phyloP scores from a whole-genome alignment of 2,888 invertebrate genomes.

The Dorcus hopei region DNA sequence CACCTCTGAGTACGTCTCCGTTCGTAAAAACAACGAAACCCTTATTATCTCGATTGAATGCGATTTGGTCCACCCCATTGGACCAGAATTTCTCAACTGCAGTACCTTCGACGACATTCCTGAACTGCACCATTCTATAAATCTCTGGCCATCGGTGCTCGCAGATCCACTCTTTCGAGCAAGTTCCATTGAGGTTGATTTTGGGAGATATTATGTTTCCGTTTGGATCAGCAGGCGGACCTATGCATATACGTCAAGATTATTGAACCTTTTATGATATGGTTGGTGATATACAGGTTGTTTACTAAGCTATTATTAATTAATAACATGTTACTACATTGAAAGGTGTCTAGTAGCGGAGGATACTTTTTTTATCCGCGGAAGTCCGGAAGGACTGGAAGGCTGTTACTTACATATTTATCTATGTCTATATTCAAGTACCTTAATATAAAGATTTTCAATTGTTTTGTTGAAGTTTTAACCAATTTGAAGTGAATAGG shows the following conservation, averaged over 20 bases:
- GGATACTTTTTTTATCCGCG: no score
- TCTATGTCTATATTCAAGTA: no score
- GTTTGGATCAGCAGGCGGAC: constrained; percentile 65
- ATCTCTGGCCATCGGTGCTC: constrained; percentile 85
- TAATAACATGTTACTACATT: no score
- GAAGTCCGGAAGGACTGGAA: no score
- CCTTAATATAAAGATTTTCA: no score
- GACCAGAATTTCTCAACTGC: constrained; percentile 68
- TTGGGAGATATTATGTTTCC: constrained; percentile 64
- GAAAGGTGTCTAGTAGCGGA: no score
- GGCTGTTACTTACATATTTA: no score
- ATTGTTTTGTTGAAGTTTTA: no score
- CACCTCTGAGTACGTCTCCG: constrained; percentile 58
- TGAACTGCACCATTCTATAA: constrained; percentile 73
- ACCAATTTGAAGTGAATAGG: no score
- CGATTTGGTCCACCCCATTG: constrained; percentile 66
- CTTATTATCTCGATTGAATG: constrained; percentile 73
- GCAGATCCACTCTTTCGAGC: constrained; percentile 75
- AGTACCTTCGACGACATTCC: constrained; percentile 63
- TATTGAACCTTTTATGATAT: no score
- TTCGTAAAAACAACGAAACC: constrained; percentile 64
- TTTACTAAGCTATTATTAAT: no score
- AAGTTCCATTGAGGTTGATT: constrained; percentile 62
- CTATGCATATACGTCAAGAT: constrained; percentile 32
- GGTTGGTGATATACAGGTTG: no score